These are phyloP conservation scores for Crocallis elinguaria DNA, from an alignment of 2,888 invertebrate genomes.

Conservation along the genomic window DNA sequence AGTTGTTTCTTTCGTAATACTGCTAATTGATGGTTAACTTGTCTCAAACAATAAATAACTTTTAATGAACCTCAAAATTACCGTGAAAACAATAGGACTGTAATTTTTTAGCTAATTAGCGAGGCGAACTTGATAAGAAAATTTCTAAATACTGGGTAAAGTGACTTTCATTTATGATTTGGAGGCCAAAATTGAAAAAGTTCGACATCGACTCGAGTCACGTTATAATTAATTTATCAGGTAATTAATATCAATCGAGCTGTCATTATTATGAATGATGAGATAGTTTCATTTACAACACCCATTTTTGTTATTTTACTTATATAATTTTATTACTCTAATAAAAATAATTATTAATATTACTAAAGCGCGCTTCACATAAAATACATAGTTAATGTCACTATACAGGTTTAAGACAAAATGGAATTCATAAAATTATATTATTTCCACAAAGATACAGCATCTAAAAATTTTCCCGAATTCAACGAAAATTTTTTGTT, in stretches of 20 bases:
- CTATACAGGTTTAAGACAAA: no score
- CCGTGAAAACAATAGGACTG: conserved; percentile 31
- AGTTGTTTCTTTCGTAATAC: conserved; percentile 2
- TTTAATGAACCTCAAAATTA: conserved; percentile 22
- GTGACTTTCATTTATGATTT: conserved; percentile 29
- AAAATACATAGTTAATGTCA: no score
- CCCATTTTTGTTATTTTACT: background rate
- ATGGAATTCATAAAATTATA: no score
- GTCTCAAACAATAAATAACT: conserved; percentile 33
- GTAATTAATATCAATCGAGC: conserved; percentile 36
- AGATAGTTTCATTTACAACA: background rate
- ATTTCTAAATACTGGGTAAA: conserved; percentile 34
- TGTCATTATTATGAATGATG: conserved; percentile 14
- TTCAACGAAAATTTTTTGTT: no score
- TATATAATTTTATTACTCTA: no score
- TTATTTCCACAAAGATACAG: no score
- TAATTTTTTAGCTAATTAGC: conserved; percentile 43
- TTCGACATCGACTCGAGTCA: conserved; percentile 25
- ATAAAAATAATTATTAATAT: no score
- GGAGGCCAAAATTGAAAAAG: conserved; percentile 44
- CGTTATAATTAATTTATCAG: conserved; percentile 40
- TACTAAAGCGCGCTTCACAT: no score
- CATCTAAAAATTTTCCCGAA: no score
- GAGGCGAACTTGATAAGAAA: conserved; percentile 32
- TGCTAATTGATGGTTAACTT: conserved; percentile 27